A percentile compares a stretch with the other conserved stretches of the same genome.
These are phyloP conservation scores for Nyctalus aviator DNA, from an alignment of 2,797 vertebrate species.

Conservation along the genomic window DNA sequence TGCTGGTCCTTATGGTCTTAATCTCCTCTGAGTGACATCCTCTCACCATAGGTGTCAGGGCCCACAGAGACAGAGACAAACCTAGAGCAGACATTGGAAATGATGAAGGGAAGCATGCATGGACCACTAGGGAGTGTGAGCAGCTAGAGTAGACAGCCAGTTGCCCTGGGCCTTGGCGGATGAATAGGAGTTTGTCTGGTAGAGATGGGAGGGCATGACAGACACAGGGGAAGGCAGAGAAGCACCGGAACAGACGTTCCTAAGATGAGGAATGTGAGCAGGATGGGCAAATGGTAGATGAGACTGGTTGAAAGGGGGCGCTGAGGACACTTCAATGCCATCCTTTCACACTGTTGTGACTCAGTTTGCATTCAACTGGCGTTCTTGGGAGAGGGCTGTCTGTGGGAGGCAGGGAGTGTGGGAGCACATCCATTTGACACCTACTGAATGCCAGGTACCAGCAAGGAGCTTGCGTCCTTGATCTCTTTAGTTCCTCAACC, in stretches of 20 bases:
- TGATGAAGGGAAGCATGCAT: background rate
- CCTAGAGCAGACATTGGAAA: background rate
- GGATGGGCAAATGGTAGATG: background rate
- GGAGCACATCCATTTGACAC: constrained; percentile 50
- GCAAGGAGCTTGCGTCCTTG: background rate
- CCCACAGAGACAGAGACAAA: background rate
- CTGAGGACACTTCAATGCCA: background rate
- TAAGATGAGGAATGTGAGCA: background rate
- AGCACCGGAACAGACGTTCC: background rate
- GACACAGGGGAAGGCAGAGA: constrained; percentile 7
- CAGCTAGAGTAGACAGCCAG: background rate
- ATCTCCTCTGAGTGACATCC: background rate
- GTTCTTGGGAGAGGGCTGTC: background rate
- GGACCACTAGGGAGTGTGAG: background rate
- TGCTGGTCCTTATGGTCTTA: background rate
- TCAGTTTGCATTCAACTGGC: background rate
- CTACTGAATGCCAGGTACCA: constrained; percentile 32
- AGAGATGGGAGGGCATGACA: constrained; percentile 2
- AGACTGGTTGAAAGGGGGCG: background rate
- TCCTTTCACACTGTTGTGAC: background rate
- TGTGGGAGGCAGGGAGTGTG: constrained; percentile 13
- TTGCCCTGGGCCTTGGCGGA: constrained; percentile 25
- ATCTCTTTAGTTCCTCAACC: constrained; percentile 6
- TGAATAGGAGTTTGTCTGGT: constrained; percentile 59
- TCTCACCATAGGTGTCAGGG: background rate